Base-by-base conservation (phyloP, 2,888 invertebrate species). In the Melinopterus prodromus region DNA sequence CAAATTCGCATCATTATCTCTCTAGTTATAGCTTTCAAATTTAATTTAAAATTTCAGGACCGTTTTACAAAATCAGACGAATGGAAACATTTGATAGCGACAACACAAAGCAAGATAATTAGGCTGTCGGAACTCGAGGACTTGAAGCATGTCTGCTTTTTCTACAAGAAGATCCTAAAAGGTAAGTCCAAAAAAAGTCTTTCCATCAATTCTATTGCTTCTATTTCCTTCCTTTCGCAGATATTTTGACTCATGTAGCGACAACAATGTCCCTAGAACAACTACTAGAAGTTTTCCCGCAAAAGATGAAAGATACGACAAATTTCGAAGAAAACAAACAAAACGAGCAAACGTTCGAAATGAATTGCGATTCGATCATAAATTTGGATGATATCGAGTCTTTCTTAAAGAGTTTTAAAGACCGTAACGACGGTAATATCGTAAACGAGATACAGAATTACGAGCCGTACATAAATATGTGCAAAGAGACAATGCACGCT, bases 401-500 rank as follows among this genome's bases (percentile, higher is more conserved):
- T 1, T 36, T 72, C 36, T 72, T 72, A 26, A 72, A 72, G 16
- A 15, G 26, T 71, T 71, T 26, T 7, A 71, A 71, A 71, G 53
- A 53, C 5, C 7, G 53, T 53, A 78, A 78, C 9, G 84, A 83
- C 7, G 80, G 82, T 0, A 82, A 83, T 81, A 85, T 89, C 16
- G 80, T 88, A 82, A 87, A 87, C 79, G 89, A 89, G 81, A 89
- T 89, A n/a, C 88, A 89, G 79, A 87, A 89, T 81, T 90, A 90
- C 81, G 89, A 89, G 70, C 89, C 88, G 5, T 91, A 90, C 83
- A 86, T 91, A n/a, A 86, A 87, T 69, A 88, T 90, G 69, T 91
- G 91, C 72, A 92, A 92, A 79, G 91, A 92, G 81, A 91, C 92
- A 69, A 92, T 92, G 85, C 92, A 93, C 79, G 92, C 93, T 26